A percentile compares a stretch with the other conserved stretches of the same genome.
Conservation (phyloP, 2,888 invertebrate species). For the Artemia sp. region DNA sequence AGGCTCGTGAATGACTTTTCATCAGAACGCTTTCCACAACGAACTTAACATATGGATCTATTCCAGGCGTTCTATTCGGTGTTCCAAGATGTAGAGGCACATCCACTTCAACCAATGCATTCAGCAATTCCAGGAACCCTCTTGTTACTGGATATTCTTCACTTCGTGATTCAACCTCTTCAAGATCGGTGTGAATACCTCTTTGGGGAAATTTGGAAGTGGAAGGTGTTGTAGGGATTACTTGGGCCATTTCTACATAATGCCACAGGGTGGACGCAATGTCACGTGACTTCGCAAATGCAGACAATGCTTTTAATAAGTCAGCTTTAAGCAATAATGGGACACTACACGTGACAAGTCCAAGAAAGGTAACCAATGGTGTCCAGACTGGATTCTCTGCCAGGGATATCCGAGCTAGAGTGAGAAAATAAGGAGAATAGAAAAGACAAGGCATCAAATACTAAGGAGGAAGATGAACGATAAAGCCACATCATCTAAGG, state of each 20-base stretch:
- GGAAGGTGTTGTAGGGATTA: conserved; percentile 47
- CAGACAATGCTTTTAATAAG: conserved; percentile 55
- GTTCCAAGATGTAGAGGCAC: conserved; percentile 48
- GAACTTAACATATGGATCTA: conserved; percentile 74
- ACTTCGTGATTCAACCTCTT: conserved; percentile 74
- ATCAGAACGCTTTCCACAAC: conserved; percentile 59
- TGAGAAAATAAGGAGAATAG: background rate
- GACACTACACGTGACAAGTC: conserved; percentile 63
- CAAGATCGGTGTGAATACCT: conserved; percentile 57
- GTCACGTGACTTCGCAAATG: conserved; percentile 56
- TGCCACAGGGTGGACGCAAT: conserved; percentile 70
- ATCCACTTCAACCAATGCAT: conserved; percentile 50
- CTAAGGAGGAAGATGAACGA: no score
- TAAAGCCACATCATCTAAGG: no score
- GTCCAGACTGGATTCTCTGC: conserved; percentile 80
- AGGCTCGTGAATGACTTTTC: conserved; percentile 58
- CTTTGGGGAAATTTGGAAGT: conserved; percentile 21
- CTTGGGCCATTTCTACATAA: conserved; percentile 60
- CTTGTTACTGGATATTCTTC: conserved; percentile 77
- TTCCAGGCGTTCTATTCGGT: conserved; percentile 60
- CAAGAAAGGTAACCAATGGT: conserved; percentile 41
- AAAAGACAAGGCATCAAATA: conserved; percentile 6
- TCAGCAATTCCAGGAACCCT: conserved; percentile 57
- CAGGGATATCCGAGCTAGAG: conserved; percentile 49
- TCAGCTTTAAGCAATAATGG: conserved; percentile 69